These are phyloP conservation scores for Poecilia picta DNA, from an alignment of 2,797 vertebrate genomes.

Conservation along the genomic window DNA sequence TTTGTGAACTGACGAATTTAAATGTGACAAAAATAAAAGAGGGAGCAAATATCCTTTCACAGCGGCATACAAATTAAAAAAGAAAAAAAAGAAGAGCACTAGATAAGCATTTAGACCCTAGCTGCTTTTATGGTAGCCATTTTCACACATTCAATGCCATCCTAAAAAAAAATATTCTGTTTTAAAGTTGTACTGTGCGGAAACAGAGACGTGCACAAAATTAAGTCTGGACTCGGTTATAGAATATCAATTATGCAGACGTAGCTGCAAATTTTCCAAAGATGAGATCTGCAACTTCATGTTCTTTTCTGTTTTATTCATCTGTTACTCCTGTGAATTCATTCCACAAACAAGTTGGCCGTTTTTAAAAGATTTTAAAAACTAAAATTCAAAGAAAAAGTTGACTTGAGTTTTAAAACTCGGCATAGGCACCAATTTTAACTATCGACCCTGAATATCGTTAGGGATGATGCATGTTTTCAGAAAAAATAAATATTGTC, in stretches of 20 bases:
- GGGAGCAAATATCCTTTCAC: conserved; percentile 2
- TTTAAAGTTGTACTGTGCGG: neutral
- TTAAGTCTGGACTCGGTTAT: too few relatives aligned
- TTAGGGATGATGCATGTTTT: neutral
- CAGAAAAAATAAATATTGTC: neutral
- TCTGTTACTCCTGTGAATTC: neutral
- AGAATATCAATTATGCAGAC: neutral
- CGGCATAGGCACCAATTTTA: neutral
- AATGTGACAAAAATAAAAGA: neutral
- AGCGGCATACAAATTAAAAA: conserved; percentile 18
- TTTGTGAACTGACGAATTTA: neutral
- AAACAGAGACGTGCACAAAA: conserved; percentile 1
- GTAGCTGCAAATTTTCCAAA: neutral
- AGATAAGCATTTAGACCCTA: conserved; percentile 38
- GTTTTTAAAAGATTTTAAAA: neutral
- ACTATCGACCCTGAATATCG: neutral
- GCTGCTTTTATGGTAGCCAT: neutral
- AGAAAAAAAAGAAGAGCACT: conserved; percentile 40
- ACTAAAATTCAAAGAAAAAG: neutral
- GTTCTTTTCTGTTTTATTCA: neutral
- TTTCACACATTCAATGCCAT: conserved; percentile 6
- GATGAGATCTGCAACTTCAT: neutral
- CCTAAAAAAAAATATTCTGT: neutral
- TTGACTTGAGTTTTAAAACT: neutral
- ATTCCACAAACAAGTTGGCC: neutral